phyloP scores from a whole-genome alignment of 2,113 vertebrate species.

The Pantherophis guttatus region DNA sequence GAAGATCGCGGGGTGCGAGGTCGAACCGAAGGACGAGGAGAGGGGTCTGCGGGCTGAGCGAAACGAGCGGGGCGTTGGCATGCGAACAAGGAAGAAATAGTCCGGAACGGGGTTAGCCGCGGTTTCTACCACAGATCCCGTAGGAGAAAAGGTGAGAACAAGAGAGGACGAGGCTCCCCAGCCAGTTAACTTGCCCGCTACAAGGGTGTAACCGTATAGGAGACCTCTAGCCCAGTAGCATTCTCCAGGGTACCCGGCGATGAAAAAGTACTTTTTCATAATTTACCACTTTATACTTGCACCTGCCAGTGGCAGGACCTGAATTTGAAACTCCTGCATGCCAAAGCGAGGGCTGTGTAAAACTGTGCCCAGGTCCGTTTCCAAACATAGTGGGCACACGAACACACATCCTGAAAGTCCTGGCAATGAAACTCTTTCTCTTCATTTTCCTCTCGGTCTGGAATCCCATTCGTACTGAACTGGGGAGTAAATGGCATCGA shows the following conservation, averaged over 20 bases:
- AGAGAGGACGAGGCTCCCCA: background rate
- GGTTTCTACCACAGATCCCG: background rate
- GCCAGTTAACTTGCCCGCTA: background rate
- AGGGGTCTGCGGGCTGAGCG: background rate
- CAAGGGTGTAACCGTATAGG: background rate
- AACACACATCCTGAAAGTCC: background rate
- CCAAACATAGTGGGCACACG: background rate
- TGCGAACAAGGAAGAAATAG: background rate
- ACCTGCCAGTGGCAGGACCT: background rate
- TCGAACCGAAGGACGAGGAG: too few species aligned
- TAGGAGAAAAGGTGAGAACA: background rate
- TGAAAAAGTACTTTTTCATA: too few species aligned
- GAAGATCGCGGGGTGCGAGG: background rate
- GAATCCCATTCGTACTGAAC: background rate
- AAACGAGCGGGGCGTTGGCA: background rate
- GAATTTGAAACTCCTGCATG: background rate
- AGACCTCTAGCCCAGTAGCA: background rate
- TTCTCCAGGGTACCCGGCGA: background rate
- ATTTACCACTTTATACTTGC: background rate
- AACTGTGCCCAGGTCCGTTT: too few species aligned
- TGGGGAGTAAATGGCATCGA: background rate
- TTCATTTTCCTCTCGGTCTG: background rate
- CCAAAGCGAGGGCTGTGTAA: background rate
- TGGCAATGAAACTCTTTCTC: background rate
- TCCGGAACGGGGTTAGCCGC: background rate